Evolutionary conservation across 2,888 invertebrate species (phyloP).

Genomic region (Chrysodeixis includens): DNA sequence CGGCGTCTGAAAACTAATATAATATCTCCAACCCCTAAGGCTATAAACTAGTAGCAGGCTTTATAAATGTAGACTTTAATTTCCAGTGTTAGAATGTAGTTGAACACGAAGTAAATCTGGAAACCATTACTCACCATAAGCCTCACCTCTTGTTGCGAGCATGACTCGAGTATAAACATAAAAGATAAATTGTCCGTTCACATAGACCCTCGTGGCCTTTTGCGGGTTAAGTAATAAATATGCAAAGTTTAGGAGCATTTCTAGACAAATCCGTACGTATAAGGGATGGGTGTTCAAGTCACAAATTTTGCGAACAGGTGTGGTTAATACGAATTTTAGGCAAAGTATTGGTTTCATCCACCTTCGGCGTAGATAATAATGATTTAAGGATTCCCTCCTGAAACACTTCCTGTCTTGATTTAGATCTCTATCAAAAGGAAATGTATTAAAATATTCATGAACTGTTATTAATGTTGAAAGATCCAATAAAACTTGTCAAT

Average conservation of each 20-base stretch:
- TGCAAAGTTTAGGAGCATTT: conserved; percentile 82
- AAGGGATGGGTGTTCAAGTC: conserved; percentile 74
- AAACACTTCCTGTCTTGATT: conserved; percentile 44
- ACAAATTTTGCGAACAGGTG: conserved; percentile 79
- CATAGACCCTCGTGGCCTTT: conserved; percentile 63
- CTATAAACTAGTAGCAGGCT: conserved; percentile 50
- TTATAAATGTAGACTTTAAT: conserved; percentile 59
- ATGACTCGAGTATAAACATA: conserved; percentile 63
- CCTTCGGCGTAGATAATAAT: conserved; percentile 53
- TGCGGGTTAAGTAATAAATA: conserved; percentile 80
- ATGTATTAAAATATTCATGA: conserved; percentile 46
- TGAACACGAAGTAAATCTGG: conserved; percentile 60
- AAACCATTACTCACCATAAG: conserved; percentile 68
- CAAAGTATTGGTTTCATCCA: conserved; percentile 71
- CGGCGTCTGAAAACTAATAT: conserved; percentile 52
- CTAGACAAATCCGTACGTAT: conserved; percentile 80
- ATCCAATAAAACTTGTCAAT: conserved; percentile 40
- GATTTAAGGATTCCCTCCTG: conserved; percentile 48
- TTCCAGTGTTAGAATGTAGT: conserved; percentile 61
- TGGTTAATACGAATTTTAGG: conserved; percentile 80
- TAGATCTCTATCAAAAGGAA: conserved; percentile 29
- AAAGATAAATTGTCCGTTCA: conserved; percentile 67
- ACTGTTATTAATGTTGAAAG: conserved; percentile 31
- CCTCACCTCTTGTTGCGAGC: conserved; percentile 62
- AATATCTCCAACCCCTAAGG: conserved; percentile 39